Evolutionary conservation across 2,113 vertebrate genomes (phyloP).

Genomic region (Heterotis niloticus): DNA sequence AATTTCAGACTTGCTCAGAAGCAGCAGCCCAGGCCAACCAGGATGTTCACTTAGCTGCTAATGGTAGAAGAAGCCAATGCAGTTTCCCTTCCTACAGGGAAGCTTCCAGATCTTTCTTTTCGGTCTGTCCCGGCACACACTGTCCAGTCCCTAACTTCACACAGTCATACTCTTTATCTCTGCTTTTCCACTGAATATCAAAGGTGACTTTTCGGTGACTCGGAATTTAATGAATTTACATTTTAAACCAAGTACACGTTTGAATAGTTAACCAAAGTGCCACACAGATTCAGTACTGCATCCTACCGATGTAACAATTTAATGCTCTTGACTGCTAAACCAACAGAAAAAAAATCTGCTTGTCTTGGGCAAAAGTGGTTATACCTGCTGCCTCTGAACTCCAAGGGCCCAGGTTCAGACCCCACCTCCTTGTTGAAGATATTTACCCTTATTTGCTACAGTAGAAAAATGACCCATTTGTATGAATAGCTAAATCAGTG

Average conservation of each 20-base stretch:
- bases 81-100: neutral
- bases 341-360: constrained; percentile 6
- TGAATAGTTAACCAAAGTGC: neutral
- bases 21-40: neutral
- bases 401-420: too few relatives aligned
- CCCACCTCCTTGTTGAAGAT: too few relatives aligned
- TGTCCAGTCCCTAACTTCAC: neutral
- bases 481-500: too few relatives aligned
- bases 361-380: too few relatives aligned
- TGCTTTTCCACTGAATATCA: too few relatives aligned
- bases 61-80: neutral
- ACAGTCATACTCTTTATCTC: neutral
- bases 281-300: neutral
- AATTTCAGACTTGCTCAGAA: too few relatives aligned
- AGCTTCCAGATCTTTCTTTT: neutral
- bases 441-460: too few relatives aligned
- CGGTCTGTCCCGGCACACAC: neutral
- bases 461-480: too few relatives aligned
- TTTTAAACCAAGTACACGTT: neutral
- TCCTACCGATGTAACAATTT: neutral
- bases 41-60: neutral
- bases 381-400: too few relatives aligned
- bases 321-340: neutral
- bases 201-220: too few relatives aligned
- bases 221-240: neutral